Evolutionary conservation across 2,113 vertebrate species (phyloP).

Genomic region (Melanostigma gelatinosum): DNA sequence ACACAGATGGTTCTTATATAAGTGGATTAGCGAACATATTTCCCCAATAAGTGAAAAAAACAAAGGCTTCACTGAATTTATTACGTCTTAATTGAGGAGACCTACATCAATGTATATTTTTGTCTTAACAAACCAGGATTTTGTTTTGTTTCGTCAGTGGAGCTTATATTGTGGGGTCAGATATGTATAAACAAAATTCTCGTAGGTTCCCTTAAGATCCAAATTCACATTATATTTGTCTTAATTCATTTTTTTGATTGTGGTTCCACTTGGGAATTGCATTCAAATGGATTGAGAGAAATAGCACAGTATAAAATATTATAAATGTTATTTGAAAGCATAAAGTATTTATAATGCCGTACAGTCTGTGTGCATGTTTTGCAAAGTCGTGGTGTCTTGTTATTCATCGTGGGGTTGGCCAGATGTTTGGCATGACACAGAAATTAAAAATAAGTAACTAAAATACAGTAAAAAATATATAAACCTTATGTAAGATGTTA

Average conservation of each 20-base stretch:
- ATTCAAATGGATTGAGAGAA: neutral
- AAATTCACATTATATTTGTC: neutral
- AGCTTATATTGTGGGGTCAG: constrained; percentile 43
- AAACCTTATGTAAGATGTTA: neutral
- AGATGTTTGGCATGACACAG: neutral
- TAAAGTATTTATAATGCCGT: neutral
- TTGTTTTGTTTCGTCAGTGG: constrained; percentile 39
- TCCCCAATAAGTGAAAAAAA: constrained; percentile 75
- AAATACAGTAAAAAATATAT: neutral
- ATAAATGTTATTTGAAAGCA: neutral
- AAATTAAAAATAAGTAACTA: neutral
- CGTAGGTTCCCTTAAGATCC: constrained; percentile 25
- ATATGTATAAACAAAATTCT: constrained; percentile 51
- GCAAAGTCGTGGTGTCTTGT: neutral
- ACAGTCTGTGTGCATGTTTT: neutral
- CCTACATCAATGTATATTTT: constrained; percentile 80
- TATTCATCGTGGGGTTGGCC: neutral
- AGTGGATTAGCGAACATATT: constrained; percentile 80
- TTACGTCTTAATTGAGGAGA: constrained; percentile 81
- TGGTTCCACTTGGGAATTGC: neutral
- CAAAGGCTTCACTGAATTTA: constrained; percentile 76
- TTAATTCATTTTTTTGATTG: neutral
- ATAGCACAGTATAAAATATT: neutral
- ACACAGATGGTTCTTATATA: constrained; percentile 85
- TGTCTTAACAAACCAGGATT: constrained; percentile 55